These are phyloP conservation scores for Ceratina calcarata DNA, from an alignment of 1,140 invertebrate species.

Conservation along the genomic window DNA sequence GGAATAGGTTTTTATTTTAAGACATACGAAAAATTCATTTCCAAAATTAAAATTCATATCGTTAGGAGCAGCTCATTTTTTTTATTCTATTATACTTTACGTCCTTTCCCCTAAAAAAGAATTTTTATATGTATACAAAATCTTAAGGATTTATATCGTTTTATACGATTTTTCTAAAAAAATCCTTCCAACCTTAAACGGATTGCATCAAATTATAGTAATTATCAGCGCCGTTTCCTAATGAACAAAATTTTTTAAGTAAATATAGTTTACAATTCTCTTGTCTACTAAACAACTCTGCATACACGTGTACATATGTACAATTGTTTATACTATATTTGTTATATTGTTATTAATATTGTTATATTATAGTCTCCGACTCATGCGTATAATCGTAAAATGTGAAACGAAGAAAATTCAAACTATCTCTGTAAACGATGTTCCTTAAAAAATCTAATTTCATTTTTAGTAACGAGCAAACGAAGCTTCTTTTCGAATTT, in stretches of 20 bases:
- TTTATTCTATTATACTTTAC: conserved; percentile 3
- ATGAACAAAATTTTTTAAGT: conserved; percentile 11
- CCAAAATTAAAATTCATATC: conserved; percentile 44
- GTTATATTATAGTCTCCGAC: not conserved
- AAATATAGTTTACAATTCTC: conserved; percentile 11
- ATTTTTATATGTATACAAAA: conserved; percentile 41
- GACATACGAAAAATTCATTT: conserved; percentile 45
- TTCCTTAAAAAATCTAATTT: too few relatives aligned
- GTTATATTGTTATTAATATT: too few relatives aligned
- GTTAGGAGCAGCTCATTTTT: conserved; percentile 41
- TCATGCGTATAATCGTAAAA: not conserved
- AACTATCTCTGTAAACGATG: too few relatives aligned
- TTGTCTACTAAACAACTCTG: not conserved
- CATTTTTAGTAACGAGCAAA: too few relatives aligned
- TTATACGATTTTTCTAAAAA: conserved; percentile 34
- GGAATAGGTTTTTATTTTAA: conserved; percentile 24
- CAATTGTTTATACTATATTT: conserved; percentile 1
- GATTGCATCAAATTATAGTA: conserved; percentile 11
- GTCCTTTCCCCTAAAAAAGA: conserved; percentile 44
- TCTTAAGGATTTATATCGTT: conserved; percentile 7
- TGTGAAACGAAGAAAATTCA: too few relatives aligned
- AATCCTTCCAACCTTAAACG: conserved; percentile 28
- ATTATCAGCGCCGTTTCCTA: conserved; percentile 9
- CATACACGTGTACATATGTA: not conserved
- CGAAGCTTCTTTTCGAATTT: too few relatives aligned